Percentiles rank a stretch among this genome's conserved stretches.
phyloP scores from a whole-genome alignment of 2,888 invertebrate species.

The Agrenia bidenticulata region DNA sequence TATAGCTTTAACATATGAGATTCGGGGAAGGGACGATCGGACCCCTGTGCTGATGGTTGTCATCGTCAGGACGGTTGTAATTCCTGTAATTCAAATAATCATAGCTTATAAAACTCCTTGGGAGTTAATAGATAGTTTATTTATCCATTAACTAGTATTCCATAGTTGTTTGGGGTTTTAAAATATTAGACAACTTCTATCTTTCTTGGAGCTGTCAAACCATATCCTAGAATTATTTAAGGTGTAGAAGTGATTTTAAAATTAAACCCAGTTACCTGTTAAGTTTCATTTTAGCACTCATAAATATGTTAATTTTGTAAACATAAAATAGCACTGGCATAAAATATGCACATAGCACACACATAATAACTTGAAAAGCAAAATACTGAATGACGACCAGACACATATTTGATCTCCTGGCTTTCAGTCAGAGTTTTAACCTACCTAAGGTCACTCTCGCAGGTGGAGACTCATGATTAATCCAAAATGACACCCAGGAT shows the following conservation, averaged over 20 bases:
- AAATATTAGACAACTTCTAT: too few relatives aligned
- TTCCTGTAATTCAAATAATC: conserved; percentile 56
- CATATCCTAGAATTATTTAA: too few relatives aligned
- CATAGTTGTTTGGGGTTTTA: too few relatives aligned
- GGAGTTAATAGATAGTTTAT: not conserved
- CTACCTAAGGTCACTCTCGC: conserved; percentile 63
- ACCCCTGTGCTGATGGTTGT: conserved; percentile 64
- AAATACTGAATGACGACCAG: too few relatives aligned
- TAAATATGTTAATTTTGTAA: too few relatives aligned
- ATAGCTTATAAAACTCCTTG: not conserved
- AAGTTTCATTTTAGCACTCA: too few relatives aligned
- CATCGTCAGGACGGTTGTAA: conserved; percentile 65
- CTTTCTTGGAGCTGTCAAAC: too few relatives aligned
- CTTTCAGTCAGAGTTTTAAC: not conserved
- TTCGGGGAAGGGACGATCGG: conserved; percentile 61
- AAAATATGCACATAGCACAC: too few relatives aligned
- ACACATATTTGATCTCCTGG: not conserved
- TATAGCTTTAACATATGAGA: conserved; percentile 64
- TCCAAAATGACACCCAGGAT: conserved; percentile 60
- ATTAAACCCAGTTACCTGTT: too few relatives aligned
- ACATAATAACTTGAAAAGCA: too few relatives aligned
- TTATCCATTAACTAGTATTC: not conserved
- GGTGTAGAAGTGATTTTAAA: too few relatives aligned
- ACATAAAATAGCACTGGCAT: too few relatives aligned
- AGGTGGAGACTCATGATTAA: conserved; percentile 59